Evolutionary conservation across 2,113 vertebrate genomes (phyloP), one percentile per base, ranked within the genome.

Genomic region (Glaucidium brasilianum): DNA sequence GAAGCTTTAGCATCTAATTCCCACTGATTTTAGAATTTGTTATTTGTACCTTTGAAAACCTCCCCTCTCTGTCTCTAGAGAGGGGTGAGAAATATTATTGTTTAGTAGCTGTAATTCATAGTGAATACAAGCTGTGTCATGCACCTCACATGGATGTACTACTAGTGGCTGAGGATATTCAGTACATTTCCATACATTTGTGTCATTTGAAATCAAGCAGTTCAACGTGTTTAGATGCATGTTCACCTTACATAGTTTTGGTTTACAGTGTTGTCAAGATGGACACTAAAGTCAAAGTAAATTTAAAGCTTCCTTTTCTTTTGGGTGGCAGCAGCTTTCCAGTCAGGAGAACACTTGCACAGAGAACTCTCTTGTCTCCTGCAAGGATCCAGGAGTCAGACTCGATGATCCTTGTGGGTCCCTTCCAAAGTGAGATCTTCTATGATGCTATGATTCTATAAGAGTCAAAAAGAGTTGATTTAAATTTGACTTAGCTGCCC

Each of bases 1-100:
- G 84, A 74, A 89, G n/a, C 35, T 77, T 93, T 74, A 94, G 39
- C 50, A 69, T 86, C 68, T 81, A 66, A 94, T 94, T 92, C 59
- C 22, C n/a, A 45, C 39, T 69, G 68, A 84, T 84, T 89, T 76
- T 41, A 88, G 37, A n/a, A 73, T 79, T 68, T 79, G 17, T 85
- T 53, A 64, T 73, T 88, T 86, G 29, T 80, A 45, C 34, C 45
- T 95, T 85, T 83, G 62, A 47, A 92, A 91, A 83, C 16, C 34
- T 85, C 5, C 25, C 21, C 22, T 85, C 26, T 88, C 47, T 18
- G 26, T 64, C 62, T 67, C 56, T 78, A 59, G 47, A 75, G 32
- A 72, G 23, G 43, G 5, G 25, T 55, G 27, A 77, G 55, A 81
- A 79, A 71, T 69, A 19, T 68, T 72, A 37, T 20, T 87, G 23